Percentiles rank a stretch among this genome's conserved stretches.
phyloP scores from a whole-genome alignment of 2,797 vertebrate species.

The Choloepus didactylus region DNA sequence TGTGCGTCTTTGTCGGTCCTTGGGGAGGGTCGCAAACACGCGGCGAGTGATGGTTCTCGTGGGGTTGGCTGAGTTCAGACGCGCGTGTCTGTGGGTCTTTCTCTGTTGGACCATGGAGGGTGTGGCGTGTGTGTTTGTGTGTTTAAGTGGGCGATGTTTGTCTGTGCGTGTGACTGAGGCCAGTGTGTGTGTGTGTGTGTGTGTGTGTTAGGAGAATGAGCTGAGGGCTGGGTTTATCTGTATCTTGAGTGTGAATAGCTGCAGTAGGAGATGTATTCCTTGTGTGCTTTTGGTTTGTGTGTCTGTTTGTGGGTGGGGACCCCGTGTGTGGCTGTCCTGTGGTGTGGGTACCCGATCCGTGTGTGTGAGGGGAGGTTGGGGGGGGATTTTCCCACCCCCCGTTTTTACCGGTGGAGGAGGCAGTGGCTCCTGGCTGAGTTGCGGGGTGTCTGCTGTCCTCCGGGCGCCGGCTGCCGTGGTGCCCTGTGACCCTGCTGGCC shows the following conservation, averaged over 20 bases:
- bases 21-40: rapidly evolving
- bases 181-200: background rate
- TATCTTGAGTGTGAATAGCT: background rate
- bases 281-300: background rate
- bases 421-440: background rate
- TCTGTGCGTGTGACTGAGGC: background rate
- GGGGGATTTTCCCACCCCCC: background rate
- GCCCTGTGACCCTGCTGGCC: background rate
- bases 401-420: background rate
- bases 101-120: background rate
- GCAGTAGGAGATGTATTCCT: background rate
- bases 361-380: background rate
- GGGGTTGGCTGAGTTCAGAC: background rate
- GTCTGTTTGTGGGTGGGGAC: background rate
- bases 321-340: background rate
- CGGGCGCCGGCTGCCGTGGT: background rate
- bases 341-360: background rate
- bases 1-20: background rate
- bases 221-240: background rate
- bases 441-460: background rate
- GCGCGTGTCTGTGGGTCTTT: background rate
- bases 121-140: background rate
- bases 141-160: background rate
- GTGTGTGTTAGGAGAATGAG: background rate
- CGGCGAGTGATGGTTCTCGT: background rate